Percentiles rank a stretch among this genome's conserved stretches.
These are phyloP conservation scores for pig (Sus scrofa) DNA, from an alignment of 2,113 vertebrate species.

Conservation along the genomic window DNA sequence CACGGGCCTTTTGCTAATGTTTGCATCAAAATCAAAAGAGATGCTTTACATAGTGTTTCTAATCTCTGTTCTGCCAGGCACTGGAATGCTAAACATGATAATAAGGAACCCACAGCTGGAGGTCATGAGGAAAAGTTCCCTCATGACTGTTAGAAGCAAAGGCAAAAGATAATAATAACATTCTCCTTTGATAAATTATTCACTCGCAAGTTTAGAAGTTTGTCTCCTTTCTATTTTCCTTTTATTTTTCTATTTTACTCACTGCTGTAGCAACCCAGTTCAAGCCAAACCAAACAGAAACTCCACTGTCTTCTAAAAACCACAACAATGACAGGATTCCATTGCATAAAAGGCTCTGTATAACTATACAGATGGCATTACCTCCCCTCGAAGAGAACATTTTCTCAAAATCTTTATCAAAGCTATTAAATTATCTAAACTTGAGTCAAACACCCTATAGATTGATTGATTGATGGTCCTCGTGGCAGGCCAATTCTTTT, in stretches of 20 bases:
- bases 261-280: background rate
- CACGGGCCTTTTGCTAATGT: slow-evolving; percentile 76
- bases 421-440: slow-evolving; percentile 58
- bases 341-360: slow-evolving; percentile 67
- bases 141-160: slow-evolving; percentile 41
- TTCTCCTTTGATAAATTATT: slow-evolving; percentile 73
- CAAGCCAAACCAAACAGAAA: background rate
- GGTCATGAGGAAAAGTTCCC: slow-evolving; percentile 80
- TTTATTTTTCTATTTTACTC: background rate
- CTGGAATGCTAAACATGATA: slow-evolving; percentile 79
- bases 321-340: background rate
- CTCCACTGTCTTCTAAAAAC: background rate
- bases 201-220: slow-evolving; percentile 76
- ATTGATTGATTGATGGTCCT: slow-evolving; percentile 45
- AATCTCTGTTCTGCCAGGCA: slow-evolving; percentile 81
- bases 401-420: slow-evolving; percentile 67
- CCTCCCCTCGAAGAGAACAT: slow-evolving; percentile 73
- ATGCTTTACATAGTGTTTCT: slow-evolving; percentile 74
- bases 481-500: slow-evolving; percentile 18
- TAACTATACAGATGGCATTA: slow-evolving; percentile 39
- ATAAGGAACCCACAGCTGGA: slow-evolving; percentile 84
- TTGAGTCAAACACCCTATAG: slow-evolving; percentile 52
- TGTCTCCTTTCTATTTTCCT: slow-evolving; percentile 56
- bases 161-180: slow-evolving; percentile 56
- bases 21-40: slow-evolving; percentile 70